Evolutionary conservation across 92 coral and sea anemone genomes (phyloP), one percentile per base, ranked within the genome.

Genomic region (Isaurus tuberculatus): DNA sequence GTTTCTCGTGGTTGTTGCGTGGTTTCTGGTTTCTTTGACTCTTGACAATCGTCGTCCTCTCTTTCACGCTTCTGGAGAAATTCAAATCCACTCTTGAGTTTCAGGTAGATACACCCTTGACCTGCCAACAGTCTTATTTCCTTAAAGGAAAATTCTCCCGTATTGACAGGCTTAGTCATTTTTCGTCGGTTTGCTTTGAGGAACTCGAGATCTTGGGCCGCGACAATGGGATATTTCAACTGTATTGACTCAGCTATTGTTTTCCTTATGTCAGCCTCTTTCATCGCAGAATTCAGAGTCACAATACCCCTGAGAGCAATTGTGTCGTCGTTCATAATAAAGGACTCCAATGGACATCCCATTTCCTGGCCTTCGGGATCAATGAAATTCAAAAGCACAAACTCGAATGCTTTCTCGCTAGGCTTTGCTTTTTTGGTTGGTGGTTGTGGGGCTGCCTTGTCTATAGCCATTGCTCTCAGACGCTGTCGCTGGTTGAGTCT

Each of bases 111-210:
- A n/a, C 71, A 29, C 61, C 92, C 92, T 78, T 89, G 85, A 22
- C 90, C 92, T 17, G 92, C 90, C 73, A 89, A 30, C 31, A 87
- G 90, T 58, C 79, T 90, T 26, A 90, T 55, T 51, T 90, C 85
- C 48, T 86, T 88, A 42, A 73, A 86, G 36, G 81, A 40, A 68
- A 57, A 83, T 48, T 70, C 79, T 14, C 79, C 66, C 31, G 67
- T 63, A 25, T 42, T 83, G 11, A 88, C 84, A 20, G 86, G 86
- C 23, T 79, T 80, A 0, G 88, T 51, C 25, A 88, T 27, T 49
- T 79, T 72, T 77, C 90, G 53, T 42, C 93, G n/a, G 25, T 63
- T 80, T n/a, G 92, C 87, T 83, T 79, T 81, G 25, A 90, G 77
- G 30, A 90, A 86, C 29, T 81, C 88, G 5, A 90, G 60, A 70